Conservation (phyloP, 2,888 invertebrate genomes). For the Andrena fulva region DNA sequence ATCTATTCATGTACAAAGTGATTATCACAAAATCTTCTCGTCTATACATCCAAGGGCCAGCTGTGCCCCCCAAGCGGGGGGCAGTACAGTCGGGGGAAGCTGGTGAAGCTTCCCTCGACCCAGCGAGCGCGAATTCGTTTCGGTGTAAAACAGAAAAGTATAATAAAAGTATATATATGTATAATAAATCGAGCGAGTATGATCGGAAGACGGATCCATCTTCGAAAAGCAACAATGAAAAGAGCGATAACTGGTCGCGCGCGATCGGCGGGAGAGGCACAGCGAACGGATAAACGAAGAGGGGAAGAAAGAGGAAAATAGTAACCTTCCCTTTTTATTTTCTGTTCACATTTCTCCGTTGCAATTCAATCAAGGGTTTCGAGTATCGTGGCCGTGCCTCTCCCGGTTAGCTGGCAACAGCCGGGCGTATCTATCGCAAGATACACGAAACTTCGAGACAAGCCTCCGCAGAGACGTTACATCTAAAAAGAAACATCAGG, state of each 20-base stretch:
- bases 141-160: too few species aligned
- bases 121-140: conserved; percentile 2
- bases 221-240: background rate
- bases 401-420: too few species aligned
- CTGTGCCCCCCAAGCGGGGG: background rate
- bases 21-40: conserved; percentile 30
- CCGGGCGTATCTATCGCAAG: too few species aligned
- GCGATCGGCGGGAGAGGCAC: background rate
- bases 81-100: background rate
- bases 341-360: too few species aligned
- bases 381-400: too few species aligned
- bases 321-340: too few species aligned
- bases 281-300: background rate
- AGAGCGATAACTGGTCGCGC: background rate
- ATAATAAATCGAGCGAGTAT: conserved; percentile 2
- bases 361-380: too few species aligned
- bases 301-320: too few species aligned
- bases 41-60: conserved; percentile 25
- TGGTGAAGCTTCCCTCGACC: background rate
- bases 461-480: too few species aligned
- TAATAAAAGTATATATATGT: conserved; percentile 18
- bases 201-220: background rate
- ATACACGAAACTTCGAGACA: too few species aligned
- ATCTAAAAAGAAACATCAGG: background rate
- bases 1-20: conserved; percentile 21